phyloP scores from a whole-genome alignment of 2,113 vertebrate species.

The Rhinichthys klamathensis region DNA sequence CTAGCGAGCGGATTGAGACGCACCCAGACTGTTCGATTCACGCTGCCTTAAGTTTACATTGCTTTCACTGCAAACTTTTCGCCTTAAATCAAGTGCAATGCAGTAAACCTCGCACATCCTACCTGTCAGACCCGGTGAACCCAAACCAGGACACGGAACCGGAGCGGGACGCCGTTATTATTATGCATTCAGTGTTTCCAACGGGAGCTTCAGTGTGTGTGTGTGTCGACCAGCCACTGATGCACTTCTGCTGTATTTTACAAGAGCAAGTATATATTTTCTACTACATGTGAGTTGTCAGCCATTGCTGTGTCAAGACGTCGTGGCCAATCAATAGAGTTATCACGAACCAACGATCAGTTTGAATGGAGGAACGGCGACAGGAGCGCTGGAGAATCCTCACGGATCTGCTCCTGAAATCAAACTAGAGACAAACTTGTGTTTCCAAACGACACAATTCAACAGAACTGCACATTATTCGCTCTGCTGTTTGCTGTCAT shows the following conservation, averaged over 20 bases:
- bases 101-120: constrained; percentile 61
- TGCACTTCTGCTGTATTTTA: not conserved
- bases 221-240: not conserved
- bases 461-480: not conserved
- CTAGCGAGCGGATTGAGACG: too few relatives aligned
- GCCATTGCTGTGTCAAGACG: not conserved
- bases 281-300: constrained; percentile 1
- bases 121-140: not conserved
- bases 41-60: constrained; percentile 93
- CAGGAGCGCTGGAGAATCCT: not conserved
- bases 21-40: constrained; percentile 70
- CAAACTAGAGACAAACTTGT: not conserved
- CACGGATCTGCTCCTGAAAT: not conserved
- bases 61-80: constrained; percentile 86
- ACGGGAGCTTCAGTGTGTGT: not conserved
- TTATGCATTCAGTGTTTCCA: constrained; percentile 32
- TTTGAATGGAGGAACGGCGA: not conserved
- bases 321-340: constrained; percentile 15
- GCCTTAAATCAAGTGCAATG: constrained; percentile 88
- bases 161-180: not conserved
- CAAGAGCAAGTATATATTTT: constrained; percentile 8
- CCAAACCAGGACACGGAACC: not conserved
- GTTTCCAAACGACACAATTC: not conserved
- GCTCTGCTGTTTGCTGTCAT: too few relatives aligned
- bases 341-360: not conserved